A percentile compares a stretch with the other conserved stretches of the same genome.
These are phyloP conservation scores for Apis laboriosa DNA, from an alignment of 1,140 invertebrate species.

Conservation along the genomic window DNA sequence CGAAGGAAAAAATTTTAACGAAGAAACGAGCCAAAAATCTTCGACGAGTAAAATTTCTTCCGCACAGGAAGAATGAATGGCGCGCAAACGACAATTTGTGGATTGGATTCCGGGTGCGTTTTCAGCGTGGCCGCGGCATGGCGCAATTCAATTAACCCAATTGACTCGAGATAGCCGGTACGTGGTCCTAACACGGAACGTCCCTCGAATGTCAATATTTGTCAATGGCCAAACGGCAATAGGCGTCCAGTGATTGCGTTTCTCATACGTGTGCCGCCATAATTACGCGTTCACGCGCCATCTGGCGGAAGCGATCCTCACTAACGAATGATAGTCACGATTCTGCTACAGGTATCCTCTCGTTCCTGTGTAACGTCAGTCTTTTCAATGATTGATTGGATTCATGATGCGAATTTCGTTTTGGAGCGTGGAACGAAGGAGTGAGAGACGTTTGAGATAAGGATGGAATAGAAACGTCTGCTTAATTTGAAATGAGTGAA, in stretches of 20 bases:
- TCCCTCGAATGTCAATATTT: constrained; percentile 59
- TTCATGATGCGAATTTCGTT: too few relatives aligned
- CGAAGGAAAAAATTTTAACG: too few relatives aligned
- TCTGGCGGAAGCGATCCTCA: not conserved
- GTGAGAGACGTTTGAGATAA: too few relatives aligned
- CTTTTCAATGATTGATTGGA: not conserved
- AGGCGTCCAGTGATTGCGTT: constrained; percentile 15
- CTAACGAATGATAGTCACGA: not conserved
- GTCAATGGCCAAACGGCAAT: constrained; percentile 48
- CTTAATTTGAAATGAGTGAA: too few relatives aligned
- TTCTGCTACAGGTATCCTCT: fast-evolving
- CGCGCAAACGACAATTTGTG: not conserved
- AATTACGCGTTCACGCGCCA: constrained; percentile 6
- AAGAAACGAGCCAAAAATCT: too few relatives aligned
- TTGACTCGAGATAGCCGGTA: constrained; percentile 50
- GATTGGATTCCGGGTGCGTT: constrained; percentile 31
- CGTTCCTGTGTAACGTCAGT: not conserved
- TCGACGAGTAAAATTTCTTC: not conserved
- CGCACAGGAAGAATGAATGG: too few relatives aligned
- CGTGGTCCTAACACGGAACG: constrained; percentile 37
- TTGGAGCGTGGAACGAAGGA: too few relatives aligned
- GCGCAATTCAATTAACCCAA: constrained; percentile 57
- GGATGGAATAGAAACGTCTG: too few relatives aligned
- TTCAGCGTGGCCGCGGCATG: constrained; percentile 12
- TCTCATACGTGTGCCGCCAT: not conserved